These are phyloP conservation scores for Drosophila parthenogenetica DNA, from an alignment of 2,888 invertebrate genomes.

Conservation along the genomic window DNA sequence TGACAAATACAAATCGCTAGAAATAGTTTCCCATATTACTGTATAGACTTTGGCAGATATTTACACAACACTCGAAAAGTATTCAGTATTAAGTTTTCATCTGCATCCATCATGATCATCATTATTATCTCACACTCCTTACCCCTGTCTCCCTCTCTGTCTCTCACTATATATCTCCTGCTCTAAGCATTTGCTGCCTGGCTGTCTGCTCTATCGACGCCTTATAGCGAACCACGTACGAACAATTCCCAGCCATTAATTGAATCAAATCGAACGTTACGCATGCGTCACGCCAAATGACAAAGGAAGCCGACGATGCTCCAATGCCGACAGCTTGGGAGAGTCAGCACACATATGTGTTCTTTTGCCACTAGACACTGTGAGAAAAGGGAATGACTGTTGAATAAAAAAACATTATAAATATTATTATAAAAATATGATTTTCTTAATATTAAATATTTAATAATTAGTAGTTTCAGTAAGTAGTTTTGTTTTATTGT, in stretches of 20 bases:
- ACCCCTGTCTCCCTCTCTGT: too few relatives aligned
- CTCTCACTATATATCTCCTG: too few relatives aligned
- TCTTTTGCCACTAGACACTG: constrained; percentile 16
- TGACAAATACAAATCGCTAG: constrained; percentile 1
- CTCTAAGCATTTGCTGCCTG: constrained; percentile 20
- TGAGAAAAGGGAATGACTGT: neutral
- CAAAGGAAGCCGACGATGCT: constrained; percentile 70
- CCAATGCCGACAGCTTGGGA: constrained; percentile 32
- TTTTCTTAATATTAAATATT: too few relatives aligned
- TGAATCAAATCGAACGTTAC: constrained; percentile 82
- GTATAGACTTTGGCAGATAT: constrained; percentile 19
- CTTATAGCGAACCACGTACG: constrained; percentile 59
- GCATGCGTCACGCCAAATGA: constrained; percentile 78
- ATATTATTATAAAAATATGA: too few relatives aligned
- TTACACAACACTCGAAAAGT: constrained; percentile 44
- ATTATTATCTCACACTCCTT: neutral
- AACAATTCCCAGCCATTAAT: constrained; percentile 77
- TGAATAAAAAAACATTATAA: neutral
- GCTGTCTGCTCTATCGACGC: constrained; percentile 29
- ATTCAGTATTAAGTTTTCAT: constrained; percentile 20
- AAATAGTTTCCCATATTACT: constrained; percentile 19
- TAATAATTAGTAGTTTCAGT: too few relatives aligned
- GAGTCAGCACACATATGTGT: constrained; percentile 54
- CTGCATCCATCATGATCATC: constrained; percentile 19
- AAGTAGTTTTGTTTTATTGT: too few relatives aligned